Evolutionary conservation across 2,113 vertebrate species (phyloP).

Genomic region (Diadophis punctatus): DNA sequence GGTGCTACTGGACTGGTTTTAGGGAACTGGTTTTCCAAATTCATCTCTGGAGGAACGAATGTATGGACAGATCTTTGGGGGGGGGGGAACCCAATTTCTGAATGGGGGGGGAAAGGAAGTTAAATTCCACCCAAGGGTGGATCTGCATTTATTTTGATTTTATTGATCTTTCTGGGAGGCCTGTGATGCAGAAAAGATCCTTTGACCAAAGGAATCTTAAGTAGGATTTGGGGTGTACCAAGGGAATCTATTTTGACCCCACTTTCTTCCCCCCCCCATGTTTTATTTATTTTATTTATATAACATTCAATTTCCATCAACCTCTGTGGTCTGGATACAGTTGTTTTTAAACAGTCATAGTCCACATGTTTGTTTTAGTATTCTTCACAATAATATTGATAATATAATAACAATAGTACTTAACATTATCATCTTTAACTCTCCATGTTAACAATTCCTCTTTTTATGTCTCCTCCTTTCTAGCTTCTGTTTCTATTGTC

Average conservation of each 20-base stretch:
- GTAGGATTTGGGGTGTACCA: neutral
- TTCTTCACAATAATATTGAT: too few relatives aligned
- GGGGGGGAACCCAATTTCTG: neutral
- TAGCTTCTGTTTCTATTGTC: too few relatives aligned
- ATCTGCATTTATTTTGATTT: neutral
- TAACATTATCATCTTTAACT: too few relatives aligned
- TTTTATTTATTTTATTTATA: too few relatives aligned
- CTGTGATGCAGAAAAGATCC: neutral
- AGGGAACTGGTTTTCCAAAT: neutral
- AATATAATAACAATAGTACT: too few relatives aligned
- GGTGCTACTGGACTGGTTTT: neutral
- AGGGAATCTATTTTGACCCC: neutral
- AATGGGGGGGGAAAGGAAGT: neutral
- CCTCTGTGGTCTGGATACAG: too few relatives aligned
- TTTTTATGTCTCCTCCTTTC: too few relatives aligned
- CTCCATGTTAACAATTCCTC: too few relatives aligned
- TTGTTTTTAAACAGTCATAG: too few relatives aligned
- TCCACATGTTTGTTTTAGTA: too few relatives aligned
- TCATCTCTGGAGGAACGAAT: neutral
- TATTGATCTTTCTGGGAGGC: neutral
- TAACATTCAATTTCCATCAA: too few relatives aligned
- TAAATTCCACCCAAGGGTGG: neutral
- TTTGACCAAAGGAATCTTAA: neutral
- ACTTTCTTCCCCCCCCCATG: neutral
- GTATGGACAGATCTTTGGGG: neutral